Evolutionary conservation across 2,888 invertebrate species (phyloP).

Genomic region (Diarsia mendica): DNA sequence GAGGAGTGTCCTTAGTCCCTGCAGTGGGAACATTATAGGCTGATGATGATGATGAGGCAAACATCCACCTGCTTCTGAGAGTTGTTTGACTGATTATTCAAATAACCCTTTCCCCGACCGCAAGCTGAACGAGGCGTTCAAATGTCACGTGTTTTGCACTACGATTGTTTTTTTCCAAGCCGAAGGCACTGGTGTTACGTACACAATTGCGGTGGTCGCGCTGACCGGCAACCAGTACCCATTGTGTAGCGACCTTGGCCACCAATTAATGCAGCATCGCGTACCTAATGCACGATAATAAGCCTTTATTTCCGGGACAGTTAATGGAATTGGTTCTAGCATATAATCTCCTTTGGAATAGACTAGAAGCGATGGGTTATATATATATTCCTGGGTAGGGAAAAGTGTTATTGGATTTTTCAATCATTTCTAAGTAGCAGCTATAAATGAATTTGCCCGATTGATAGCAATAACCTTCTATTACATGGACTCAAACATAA

Average conservation of each 20-base stretch:
- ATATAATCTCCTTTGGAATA: slow-evolving; percentile 31
- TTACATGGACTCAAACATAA: too few species aligned
- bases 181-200: slow-evolving; percentile 57
- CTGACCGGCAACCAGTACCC: slow-evolving; percentile 46
- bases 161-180: slow-evolving; percentile 60
- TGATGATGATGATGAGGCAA: not conserved
- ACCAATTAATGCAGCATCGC: slow-evolving; percentile 73
- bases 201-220: slow-evolving; percentile 61
- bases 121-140: not conserved
- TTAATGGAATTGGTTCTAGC: slow-evolving; percentile 61
- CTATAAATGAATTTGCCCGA: too few species aligned
- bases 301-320: slow-evolving; percentile 71
- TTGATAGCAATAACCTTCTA: too few species aligned
- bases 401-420: too few species aligned
- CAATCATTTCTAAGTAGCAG: too few species aligned
- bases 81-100: not conserved
- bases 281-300: slow-evolving; percentile 71
- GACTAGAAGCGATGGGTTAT: not conserved
- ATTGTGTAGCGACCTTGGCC: slow-evolving; percentile 75
- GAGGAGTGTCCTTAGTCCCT: too few species aligned
- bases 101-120: not conserved
- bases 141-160: slow-evolving; percentile 15
- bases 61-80: not conserved
- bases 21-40: too few species aligned
- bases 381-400: too few species aligned